phyloP scores from a whole-genome alignment of 2,888 invertebrate species.

The Bimastos eiseni region DNA sequence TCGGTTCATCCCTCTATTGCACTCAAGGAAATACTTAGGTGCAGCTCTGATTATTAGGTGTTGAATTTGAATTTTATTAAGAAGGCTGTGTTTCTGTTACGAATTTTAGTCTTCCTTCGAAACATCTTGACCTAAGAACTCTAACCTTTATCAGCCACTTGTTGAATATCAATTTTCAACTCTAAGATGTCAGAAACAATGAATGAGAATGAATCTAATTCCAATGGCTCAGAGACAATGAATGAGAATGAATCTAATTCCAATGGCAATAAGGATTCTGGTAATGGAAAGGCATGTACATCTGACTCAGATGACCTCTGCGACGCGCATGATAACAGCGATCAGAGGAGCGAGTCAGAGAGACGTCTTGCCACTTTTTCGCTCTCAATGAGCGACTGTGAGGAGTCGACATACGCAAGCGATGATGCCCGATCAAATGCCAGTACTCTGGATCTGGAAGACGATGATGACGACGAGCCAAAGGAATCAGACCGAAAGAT shows the following conservation, averaged over 20 bases:
- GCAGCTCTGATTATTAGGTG: not conserved
- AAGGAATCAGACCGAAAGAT: slow-evolving; percentile 1
- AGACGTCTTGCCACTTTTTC: slow-evolving; percentile 19
- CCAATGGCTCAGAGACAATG: not conserved
- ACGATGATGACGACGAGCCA: not conserved
- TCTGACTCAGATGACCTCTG: not conserved
- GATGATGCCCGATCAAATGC: slow-evolving; percentile 15
- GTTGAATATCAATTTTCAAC: not conserved
- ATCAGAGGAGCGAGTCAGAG: not conserved
- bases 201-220: not conserved
- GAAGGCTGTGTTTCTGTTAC: not conserved
- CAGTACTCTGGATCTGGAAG: slow-evolving; percentile 1
- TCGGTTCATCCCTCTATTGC: too few species aligned
- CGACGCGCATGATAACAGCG: not conserved
- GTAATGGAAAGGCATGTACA: not conserved
- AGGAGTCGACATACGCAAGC: slow-evolving; percentile 26
- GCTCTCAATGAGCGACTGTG: slow-evolving; percentile 30
- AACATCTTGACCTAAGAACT: not conserved
- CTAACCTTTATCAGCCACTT: not conserved
- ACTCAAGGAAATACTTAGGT: not conserved
- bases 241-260: not conserved
- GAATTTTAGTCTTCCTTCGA: not conserved
- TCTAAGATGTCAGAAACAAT: not conserved
- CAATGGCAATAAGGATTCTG: slow-evolving; percentile 18
- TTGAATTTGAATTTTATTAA: not conserved